Conservation (phyloP, 92 coral and sea anemone genomes). For the Palythoa heliodiscus region DNA sequence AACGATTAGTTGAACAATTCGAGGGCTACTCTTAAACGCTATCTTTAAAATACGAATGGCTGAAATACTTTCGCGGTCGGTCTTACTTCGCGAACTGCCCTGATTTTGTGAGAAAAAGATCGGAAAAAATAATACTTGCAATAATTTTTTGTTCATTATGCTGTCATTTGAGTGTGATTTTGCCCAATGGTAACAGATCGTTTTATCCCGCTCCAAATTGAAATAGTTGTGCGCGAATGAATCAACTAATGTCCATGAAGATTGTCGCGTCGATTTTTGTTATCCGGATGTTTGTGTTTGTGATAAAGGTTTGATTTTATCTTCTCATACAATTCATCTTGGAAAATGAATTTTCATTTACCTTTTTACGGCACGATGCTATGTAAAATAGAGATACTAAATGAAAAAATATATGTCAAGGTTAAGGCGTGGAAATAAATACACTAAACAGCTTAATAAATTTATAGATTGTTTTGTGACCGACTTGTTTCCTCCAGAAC, state of each 20-base stretch:
- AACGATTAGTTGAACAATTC: background rate
- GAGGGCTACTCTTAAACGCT: background rate
- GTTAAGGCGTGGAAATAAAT: background rate
- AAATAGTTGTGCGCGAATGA: background rate
- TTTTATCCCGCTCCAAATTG: background rate
- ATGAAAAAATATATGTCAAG: background rate
- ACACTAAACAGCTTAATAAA: too few species aligned
- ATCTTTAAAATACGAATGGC: background rate
- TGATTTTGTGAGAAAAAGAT: too few species aligned
- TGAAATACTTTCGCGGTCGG: too few species aligned
- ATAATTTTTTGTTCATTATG: too few species aligned
- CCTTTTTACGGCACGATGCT: background rate
- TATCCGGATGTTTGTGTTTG: conserved; percentile 1
- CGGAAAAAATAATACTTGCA: too few species aligned
- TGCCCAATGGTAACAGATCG: background rate
- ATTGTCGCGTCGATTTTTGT: conserved; percentile 8
- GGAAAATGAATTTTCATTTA: background rate
- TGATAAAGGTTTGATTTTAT: conserved; percentile 28
- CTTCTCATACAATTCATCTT: background rate
- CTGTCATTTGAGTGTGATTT: too few species aligned
- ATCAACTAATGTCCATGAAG: background rate
- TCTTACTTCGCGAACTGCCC: too few species aligned
- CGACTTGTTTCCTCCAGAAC: too few species aligned
- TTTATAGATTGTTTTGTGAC: too few species aligned
- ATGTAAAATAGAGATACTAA: background rate